Evolutionary conservation across 2,113 vertebrate species (phyloP), one percentile per base, ranked within the genome.

Genomic region (Lucifuga dentata): DNA sequence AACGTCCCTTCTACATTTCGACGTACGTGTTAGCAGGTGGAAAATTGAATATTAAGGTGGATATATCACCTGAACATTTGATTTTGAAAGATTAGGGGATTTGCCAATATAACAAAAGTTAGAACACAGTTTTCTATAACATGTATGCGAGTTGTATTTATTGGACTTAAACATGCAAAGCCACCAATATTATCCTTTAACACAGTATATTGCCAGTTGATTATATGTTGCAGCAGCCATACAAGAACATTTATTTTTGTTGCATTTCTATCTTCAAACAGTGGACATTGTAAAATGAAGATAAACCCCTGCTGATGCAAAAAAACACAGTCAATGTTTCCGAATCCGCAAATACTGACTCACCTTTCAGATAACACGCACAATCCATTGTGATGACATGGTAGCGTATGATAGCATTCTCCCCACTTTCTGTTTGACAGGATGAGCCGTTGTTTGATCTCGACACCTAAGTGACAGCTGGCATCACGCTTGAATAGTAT

Each of bases 361-460:
- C 64, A 63, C 5, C 52, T 8, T 36, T 17, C 60, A 39, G 46
- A 68, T 78, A 57, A 60, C 68, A 35, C 38, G 2, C 33, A 76
- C 65, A 17, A 2, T 57, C 61, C 59, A 16, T 64, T 20, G 15
- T 49, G 49, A 67, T 72, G 71, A 68, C 77, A 85, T 84, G 46
- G 81, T 88, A 73, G 84, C 88, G 63, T 81, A 83, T 80, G 35
- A 74, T 51, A 60, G 58, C 78, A 44, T 83, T 56, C 62, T 35
- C 68, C 66, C 39, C 33, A 38, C 44, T 44, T 56, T 82, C 60
- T 90, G 86, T 91, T 92, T 88, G 77, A 77, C 88, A 86, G 86
- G 86, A 90, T 88, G 85, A 81, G 62, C 59, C 29, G 64, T 86
- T 89, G 88, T 88, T 92, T 93, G 87, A 89, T 83, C 80, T 89